A percentile compares a stretch with the other conserved stretches of the same genome.
These are phyloP conservation scores for Chrysodeixis includens DNA, from an alignment of 2,888 invertebrate genomes.

Conservation along the genomic window DNA sequence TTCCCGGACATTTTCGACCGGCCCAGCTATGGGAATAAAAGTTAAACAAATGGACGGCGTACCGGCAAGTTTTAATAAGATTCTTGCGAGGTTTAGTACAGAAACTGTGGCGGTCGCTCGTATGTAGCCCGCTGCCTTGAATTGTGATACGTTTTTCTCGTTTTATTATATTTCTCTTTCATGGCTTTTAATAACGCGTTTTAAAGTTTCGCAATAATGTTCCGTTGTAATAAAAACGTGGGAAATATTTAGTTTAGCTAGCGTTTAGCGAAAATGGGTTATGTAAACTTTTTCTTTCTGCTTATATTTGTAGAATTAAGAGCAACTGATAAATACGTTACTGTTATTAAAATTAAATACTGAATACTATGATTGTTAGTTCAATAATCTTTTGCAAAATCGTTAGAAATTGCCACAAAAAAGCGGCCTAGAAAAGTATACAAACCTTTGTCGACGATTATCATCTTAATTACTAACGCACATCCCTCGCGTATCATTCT, in stretches of 20 bases:
- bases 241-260: conserved; percentile 43
- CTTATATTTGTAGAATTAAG: background rate
- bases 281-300: conserved; percentile 24
- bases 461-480: conserved; percentile 51
- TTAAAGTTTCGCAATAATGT: conserved; percentile 60
- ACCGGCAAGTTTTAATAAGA: conserved; percentile 72
- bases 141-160: conserved; percentile 56
- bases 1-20: conserved; percentile 53
- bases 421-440: too few species aligned
- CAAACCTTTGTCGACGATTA: conserved; percentile 15
- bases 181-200: conserved; percentile 59
- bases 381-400: too few species aligned
- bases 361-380: too few species aligned
- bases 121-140: conserved; percentile 53
- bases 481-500: conserved; percentile 48
- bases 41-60: conserved; percentile 67
- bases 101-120: conserved; percentile 61
- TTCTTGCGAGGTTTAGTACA: conserved; percentile 62
- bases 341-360: too few species aligned
- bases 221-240: conserved; percentile 55
- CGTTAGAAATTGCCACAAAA: too few species aligned
- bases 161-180: conserved; percentile 56
- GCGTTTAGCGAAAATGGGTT: conserved; percentile 33
- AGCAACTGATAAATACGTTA: too few species aligned
- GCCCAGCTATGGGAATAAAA: conserved; percentile 63